Evolutionary conservation across 2,888 invertebrate species (phyloP), one percentile per base, ranked within the genome.

Genomic region (Nudaria mundana): DNA sequence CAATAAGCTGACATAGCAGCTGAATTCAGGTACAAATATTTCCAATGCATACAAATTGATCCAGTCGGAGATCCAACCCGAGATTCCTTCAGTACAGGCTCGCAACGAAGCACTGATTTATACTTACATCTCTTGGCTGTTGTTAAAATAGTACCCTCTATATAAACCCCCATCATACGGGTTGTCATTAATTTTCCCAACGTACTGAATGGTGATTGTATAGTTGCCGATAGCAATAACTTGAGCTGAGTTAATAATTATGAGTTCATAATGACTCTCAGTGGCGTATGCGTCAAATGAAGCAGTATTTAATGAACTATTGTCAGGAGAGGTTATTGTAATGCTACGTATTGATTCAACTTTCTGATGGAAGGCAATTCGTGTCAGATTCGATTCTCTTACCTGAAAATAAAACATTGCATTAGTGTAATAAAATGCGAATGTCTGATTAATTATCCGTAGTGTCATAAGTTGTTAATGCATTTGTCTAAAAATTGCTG

Each of bases 91-190:
- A 20, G 5, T 20, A 5, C 12, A 13, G 7, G 13, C 6, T 26
- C 6, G 8, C 2, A 16, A 30, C 5, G 6, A 31, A 4, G 5
- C 10, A 10, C n/a, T n/a, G n/a, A n/a, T n/a, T n/a, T n/a, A n/a
- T n/a, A 31, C 31, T 31, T 31, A 31, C 31, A 22, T n/a, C 13
- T 31, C 31, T 22, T 4, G 1, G n/a, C 3, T n/a, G 1, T 8
- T 7, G 3, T 5, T 5, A 8, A 7, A n/a, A 20, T 31, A 31
- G 22, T 31, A 31, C 3, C 31, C 31, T 31, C 20, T 31, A 8
- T 31, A 31, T 20, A 31, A 13, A n/a, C 31, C 31, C 6, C 22
- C 31, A n/a, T 31, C 31, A 22, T 13, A 31, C 4, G 31, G 31
- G n/a, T 31, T 31, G 1, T 13, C 8, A 3, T 22, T 22, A 5